Evolutionary conservation across 2,888 invertebrate genomes (phyloP).

Genomic region (Microctonus brassicae): DNA sequence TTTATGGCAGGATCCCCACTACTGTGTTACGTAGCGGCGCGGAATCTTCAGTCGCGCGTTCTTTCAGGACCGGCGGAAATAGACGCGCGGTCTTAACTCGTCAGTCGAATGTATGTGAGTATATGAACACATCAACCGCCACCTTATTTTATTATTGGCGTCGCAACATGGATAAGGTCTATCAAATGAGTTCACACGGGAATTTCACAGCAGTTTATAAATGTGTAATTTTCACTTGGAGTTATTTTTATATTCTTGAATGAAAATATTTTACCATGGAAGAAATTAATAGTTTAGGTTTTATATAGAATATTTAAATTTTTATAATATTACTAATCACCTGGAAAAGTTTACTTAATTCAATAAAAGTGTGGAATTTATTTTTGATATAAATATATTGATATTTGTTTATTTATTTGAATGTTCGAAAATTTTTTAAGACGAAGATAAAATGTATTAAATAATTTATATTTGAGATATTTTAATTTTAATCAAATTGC

Average conservation of each 20-base stretch:
- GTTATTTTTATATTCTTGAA: neutral
- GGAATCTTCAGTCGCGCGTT: slow-evolving; percentile 25
- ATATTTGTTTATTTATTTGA: too few species aligned
- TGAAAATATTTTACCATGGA: too few species aligned
- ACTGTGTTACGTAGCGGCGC: slow-evolving; percentile 35
- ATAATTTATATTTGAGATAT: neutral
- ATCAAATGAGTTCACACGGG: slow-evolving; percentile 6
- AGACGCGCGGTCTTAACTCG: slow-evolving; percentile 17
- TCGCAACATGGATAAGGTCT: neutral
- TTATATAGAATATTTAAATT: too few species aligned
- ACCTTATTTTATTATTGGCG: neutral
- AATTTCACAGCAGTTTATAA: slow-evolving; percentile 1
- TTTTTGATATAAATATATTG: too few species aligned
- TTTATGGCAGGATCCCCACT: slow-evolving; percentile 65
- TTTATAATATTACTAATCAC: too few species aligned
- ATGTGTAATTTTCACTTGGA: neutral
- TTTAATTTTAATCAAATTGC: too few species aligned
- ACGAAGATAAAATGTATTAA: neutral
- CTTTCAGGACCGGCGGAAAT: slow-evolving; percentile 31
- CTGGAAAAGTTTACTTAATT: too few species aligned
- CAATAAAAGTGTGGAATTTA: too few species aligned
- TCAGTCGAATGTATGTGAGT: neutral
- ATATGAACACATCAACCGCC: neutral
- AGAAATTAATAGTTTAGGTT: too few species aligned
- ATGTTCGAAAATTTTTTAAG: slow-evolving; percentile 4